Evolutionary conservation across 2,797 vertebrate genomes (phyloP), one percentile per base, ranked within the genome.

Genomic region (Chrosomus eos): DNA sequence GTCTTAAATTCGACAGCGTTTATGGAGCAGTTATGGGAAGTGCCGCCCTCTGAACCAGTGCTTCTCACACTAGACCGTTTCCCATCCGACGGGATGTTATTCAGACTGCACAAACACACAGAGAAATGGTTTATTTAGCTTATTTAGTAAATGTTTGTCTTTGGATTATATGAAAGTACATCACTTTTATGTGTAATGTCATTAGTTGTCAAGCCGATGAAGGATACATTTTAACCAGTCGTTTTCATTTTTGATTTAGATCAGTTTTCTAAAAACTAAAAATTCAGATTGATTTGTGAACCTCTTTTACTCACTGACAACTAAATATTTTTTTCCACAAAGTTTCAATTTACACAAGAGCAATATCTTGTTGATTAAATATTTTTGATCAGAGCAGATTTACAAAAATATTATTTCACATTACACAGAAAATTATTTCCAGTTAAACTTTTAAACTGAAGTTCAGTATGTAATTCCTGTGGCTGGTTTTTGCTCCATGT

Each of bases 1-100:
- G 87, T 93, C 89, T 96, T 97, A 87, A 96, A 95, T 92, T 98
- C 97, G 68, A 96, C 93, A 45, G 94, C 93, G 89, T 96, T 95
- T 90, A 97, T 92, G 26, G 96, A 96, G 89, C 94, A 96, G 92
- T 94, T 96, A 89, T 95, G 88, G 23, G 95, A 94, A 82, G 94
- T 92, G 89, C 94, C 96, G 93, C 95, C 95, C 91, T 98, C 96
- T 0, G 97, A 97, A 31, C 92, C 94, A 70, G 95, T 93, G 87
- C 93, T 96, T 92, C 96, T 97, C 87, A 96, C 93, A 77, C 93
- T 96, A 60, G 95, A 94, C 66, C 92, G 90, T 88, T 97, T 97
- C 64, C 93, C 94, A 67, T 98, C 96, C 0, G 95, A 93, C 3
- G 94, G 92, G 74, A 96, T 94, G 90, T 91, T 99, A 89, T 96